A percentile compares a stretch with the other conserved stretches of the same genome.
Conservation (phyloP, 2,888 invertebrate species). For the Lasioglossum vierecki region DNA sequence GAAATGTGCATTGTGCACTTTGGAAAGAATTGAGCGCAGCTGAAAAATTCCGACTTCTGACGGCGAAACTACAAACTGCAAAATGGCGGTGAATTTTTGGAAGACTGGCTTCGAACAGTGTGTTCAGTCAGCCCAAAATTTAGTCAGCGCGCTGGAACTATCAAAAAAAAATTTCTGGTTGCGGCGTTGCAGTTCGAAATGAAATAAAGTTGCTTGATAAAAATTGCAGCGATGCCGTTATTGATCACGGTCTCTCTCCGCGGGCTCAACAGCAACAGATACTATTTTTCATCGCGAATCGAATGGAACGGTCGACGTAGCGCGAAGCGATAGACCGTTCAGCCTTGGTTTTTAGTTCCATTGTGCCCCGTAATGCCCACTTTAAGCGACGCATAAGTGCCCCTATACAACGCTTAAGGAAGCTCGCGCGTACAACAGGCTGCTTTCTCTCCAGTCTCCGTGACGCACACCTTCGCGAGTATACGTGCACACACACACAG, state of each 20-base stretch:
- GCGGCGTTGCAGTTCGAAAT: background rate
- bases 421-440: slow-evolving; percentile 50
- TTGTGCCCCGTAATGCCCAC: slow-evolving; percentile 73
- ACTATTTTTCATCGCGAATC: background rate
- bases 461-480: background rate
- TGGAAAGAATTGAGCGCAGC: background rate
- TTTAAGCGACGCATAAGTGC: slow-evolving; percentile 73
- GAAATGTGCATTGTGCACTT: background rate
- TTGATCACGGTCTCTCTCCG: background rate
- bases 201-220: slow-evolving; percentile 4
- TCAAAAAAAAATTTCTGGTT: background rate
- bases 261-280: slow-evolving; percentile 8
- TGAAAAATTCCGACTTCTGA: background rate
- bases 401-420: slow-evolving; percentile 66
- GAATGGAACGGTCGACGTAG: slow-evolving; percentile 22
- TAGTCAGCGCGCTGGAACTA: background rate
- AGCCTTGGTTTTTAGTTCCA: slow-evolving; percentile 57
- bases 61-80: background rate
- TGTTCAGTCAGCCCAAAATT: background rate
- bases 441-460: slow-evolving; percentile 16
- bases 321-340: slow-evolving; percentile 44
- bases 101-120: background rate
- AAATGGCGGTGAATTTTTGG: background rate
- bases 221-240: background rate
- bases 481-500: background rate